A percentile compares a stretch with the other conserved stretches of the same genome.
Conservation (phyloP, 2,888 invertebrate species). For the Drosophila planitibia region DNA sequence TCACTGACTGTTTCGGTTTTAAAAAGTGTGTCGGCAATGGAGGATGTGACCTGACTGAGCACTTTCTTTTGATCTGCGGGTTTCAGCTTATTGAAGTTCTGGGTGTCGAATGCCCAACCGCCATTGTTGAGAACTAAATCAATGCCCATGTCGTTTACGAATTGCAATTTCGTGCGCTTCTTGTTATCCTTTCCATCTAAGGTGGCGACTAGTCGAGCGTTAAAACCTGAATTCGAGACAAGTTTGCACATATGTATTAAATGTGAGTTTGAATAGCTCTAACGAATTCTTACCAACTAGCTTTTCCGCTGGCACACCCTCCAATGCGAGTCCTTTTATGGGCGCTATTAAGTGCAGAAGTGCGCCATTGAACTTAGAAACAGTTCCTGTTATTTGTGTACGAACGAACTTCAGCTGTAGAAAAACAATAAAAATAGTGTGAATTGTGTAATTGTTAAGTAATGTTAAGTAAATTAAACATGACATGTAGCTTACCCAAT, state of each 20-base stretch:
- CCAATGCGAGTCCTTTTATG: conserved; percentile 86
- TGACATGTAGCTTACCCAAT: conserved; percentile 68
- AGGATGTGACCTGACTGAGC: conserved; percentile 75
- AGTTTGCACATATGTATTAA: background rate
- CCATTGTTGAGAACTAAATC: conserved; percentile 87
- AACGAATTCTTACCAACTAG: conserved; percentile 81
- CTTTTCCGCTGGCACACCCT: conserved; percentile 84
- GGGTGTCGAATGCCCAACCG: conserved; percentile 84
- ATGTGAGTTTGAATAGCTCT: background rate
- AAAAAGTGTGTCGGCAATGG: conserved; percentile 84
- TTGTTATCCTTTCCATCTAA: conserved; percentile 88
- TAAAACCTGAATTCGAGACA: conserved; percentile 86
- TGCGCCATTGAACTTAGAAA: conserved; percentile 87
- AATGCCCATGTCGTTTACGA: conserved; percentile 88
- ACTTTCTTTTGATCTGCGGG: conserved; percentile 78
- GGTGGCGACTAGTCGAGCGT: conserved; percentile 88
- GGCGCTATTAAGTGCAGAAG: conserved; percentile 88
- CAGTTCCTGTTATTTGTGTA: conserved; percentile 68
- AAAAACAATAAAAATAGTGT: background rate
- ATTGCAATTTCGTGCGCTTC: conserved; percentile 87
- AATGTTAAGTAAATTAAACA: background rate
- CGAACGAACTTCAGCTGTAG: conserved; percentile 77
- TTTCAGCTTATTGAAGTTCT: conserved; percentile 79
- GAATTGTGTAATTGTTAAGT: background rate
- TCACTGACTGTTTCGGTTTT: conserved; percentile 84